Evolutionary conservation across 2,888 invertebrate genomes (phyloP), one percentile per base, ranked within the genome.

Genomic region (Nomada fabriciana): DNA sequence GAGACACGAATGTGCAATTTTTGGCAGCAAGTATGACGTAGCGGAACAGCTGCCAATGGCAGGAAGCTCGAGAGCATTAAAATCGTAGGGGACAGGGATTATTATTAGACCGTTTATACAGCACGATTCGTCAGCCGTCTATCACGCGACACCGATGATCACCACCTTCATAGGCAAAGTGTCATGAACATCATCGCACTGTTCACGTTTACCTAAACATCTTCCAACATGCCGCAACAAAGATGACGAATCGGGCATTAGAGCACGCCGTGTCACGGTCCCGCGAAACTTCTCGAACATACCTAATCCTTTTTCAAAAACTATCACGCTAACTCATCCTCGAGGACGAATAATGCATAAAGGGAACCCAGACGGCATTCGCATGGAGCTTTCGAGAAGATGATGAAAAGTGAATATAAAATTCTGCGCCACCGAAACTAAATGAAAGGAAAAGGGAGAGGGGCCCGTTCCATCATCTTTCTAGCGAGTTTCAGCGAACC

Each of bases 11-110:
- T 81, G 84, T 75, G 52, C 81, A 65, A 70, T 76, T 82, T 75
- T 70, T 55, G 67, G 67, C 61, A 71, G 68, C 79, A 55, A 23
- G 50, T 74, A 69, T 86, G 84, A 82, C 82, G 72, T 72, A 84
- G 80, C 80, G 63, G 68, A 74, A 68, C 74, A 70, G 43, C 3
- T 65, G 42, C n/a, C 68, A 80, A 73, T 55, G 83, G 76, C 85
- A 85, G 86, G 85, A 85, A 83, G 80, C 59, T 20, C 18, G 20
- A 0, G 68, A 64, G 69, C 63, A 86, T 85, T 86, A 13, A 85
- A 86, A 86, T 85, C 65, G 64, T 57, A 23, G 13, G 20, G 72
- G 57, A 61, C 52, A 36, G 67, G 65, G 43, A 67, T 79, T 79
- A 61, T 50, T 50, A 18, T 55, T 76, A 71, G 71, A 76, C 53